These are phyloP conservation scores for Drosophila sechellia DNA, from an alignment of 1,140 invertebrate species.

Conservation along the genomic window DNA sequence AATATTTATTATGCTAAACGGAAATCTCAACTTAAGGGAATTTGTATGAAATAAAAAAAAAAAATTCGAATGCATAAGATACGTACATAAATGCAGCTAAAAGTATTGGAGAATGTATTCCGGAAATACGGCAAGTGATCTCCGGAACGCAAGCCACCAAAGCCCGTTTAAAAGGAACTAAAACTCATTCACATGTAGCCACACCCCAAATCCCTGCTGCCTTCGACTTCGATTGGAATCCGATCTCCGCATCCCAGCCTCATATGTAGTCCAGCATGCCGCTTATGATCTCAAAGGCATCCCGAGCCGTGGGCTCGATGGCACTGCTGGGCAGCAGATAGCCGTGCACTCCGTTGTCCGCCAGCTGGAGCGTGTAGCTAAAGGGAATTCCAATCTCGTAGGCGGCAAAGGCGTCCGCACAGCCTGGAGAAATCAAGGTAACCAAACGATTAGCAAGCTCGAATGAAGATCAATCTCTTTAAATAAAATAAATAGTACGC, in stretches of 20 bases:
- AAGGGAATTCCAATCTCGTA: conserved; percentile 89
- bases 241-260: neutral
- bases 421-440: conserved; percentile 85
- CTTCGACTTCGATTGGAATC: no score
- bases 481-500: neutral
- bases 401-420: conserved; percentile 91
- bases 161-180: conserved; percentile 31
- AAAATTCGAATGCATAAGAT: conserved; percentile 6
- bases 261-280: conserved; percentile 87
- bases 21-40: conserved; percentile 2
- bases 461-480: no score
- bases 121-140: conserved; percentile 37
- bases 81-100: conserved; percentile 1
- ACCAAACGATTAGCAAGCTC: neutral
- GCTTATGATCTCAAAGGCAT: conserved; percentile 93
- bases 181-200: conserved; percentile 9
- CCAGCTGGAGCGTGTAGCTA: conserved; percentile 91
- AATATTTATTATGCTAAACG: neutral
- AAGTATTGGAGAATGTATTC: conserved; percentile 12
- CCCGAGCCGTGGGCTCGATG: conserved; percentile 90
- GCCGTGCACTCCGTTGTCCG: conserved; percentile 90
- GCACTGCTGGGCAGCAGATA: conserved; percentile 91
- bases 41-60: conserved; percentile 14
- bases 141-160: conserved; percentile 27
- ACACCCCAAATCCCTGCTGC: conserved; percentile 14